Evolutionary conservation across 1,140 invertebrate genomes (phyloP).

Genomic region (Trissolcus basalis): DNA sequence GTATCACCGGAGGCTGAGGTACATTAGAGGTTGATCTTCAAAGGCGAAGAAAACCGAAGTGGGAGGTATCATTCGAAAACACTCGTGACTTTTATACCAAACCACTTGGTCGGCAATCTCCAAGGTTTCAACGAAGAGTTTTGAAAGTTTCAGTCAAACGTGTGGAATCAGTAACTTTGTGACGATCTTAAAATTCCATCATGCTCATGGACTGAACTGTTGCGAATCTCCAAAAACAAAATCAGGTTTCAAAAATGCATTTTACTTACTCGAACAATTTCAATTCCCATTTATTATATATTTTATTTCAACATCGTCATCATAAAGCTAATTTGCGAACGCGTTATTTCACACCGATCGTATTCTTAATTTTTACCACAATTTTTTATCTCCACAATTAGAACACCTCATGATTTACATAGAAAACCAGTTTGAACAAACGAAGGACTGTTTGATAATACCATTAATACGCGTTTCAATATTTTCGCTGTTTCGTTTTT

Average conservation of each 20-base stretch:
- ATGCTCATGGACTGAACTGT: not conserved
- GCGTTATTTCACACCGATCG: too few species aligned
- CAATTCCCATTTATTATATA: too few species aligned
- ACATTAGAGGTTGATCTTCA: too few species aligned
- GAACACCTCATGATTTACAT: too few species aligned
- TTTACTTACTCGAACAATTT: not conserved
- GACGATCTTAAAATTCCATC: not conserved
- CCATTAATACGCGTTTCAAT: too few species aligned
- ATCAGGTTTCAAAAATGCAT: not conserved
- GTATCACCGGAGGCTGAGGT: too few species aligned
- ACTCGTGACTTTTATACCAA: constrained; percentile 11
- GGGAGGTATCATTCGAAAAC: constrained; percentile 30
- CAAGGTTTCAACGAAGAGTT: constrained; percentile 27
- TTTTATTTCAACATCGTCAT: too few species aligned
- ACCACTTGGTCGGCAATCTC: constrained; percentile 18
- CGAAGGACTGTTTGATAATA: too few species aligned
- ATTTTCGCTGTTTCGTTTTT: too few species aligned
- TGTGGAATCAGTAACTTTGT: not conserved
- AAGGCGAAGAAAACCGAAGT: constrained; percentile 6
- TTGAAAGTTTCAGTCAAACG: constrained; percentile 19
- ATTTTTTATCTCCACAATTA: not conserved
- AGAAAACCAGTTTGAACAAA: too few species aligned
- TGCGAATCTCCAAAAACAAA: not conserved
- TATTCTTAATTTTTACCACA: not conserved
- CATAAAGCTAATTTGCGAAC: too few species aligned